These are phyloP conservation scores for Lytechinus pictus DNA, from an alignment of 35 echinoderm and acorn worm genomes.

Conservation along the genomic window DNA sequence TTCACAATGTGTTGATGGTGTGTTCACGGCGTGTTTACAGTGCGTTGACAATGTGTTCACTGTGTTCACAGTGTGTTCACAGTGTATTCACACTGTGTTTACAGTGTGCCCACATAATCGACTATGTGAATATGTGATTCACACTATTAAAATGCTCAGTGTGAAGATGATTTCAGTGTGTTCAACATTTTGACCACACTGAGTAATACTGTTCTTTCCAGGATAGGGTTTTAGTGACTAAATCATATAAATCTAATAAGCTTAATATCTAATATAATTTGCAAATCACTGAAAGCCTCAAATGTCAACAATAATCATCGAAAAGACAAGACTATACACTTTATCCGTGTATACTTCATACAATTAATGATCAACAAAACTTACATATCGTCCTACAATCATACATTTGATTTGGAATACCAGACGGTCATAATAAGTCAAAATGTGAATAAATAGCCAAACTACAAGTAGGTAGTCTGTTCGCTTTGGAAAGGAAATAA, in stretches of 20 bases:
- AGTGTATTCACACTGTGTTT: too few species aligned
- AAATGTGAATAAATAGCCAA: background rate
- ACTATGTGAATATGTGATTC: too few species aligned
- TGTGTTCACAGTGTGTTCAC: too few species aligned
- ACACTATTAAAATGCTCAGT: too few species aligned
- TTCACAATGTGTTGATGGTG: too few species aligned
- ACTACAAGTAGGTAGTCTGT: background rate
- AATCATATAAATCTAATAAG: background rate
- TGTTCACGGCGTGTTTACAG: too few species aligned
- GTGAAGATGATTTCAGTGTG: too few species aligned
- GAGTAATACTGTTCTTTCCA: too few species aligned
- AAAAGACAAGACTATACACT: background rate
- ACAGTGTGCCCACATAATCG: too few species aligned
- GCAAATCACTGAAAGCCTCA: slow-evolving; percentile 17
- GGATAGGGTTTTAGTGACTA: too few species aligned
- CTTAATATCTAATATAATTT: background rate
- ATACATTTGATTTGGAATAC: background rate
- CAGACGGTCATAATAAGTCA: background rate
- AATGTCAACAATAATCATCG: background rate
- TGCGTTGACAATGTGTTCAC: too few species aligned
- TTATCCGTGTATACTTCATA: background rate
- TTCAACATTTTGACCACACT: too few species aligned
- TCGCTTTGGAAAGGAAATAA: background rate
- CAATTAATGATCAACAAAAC: background rate
- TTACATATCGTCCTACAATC: background rate